These are phyloP conservation scores for Pteronura brasiliensis DNA, from an alignment of 2,113 vertebrate species.

Conservation along the genomic window DNA sequence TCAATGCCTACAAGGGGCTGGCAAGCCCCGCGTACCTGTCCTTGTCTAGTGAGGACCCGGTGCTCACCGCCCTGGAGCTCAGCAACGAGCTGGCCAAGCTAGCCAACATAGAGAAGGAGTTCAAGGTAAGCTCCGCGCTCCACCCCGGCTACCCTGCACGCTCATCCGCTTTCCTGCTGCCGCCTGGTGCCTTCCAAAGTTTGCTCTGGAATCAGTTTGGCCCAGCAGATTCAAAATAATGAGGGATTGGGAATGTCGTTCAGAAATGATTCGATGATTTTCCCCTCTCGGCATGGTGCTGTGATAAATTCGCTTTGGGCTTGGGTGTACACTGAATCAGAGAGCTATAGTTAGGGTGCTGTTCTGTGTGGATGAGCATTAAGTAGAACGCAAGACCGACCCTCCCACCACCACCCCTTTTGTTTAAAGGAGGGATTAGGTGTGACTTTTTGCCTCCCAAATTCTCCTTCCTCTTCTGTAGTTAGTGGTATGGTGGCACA, in stretches of 20 bases:
- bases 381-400: background rate
- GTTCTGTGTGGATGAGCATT: background rate
- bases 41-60: slow-evolving; percentile 91
- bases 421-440: background rate
- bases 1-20: slow-evolving; percentile 92
- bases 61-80: slow-evolving; percentile 91
- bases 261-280: background rate
- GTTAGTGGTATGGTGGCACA: background rate
- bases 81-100: slow-evolving; percentile 92
- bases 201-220: background rate
- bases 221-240: background rate
- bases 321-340: background rate
- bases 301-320: background rate
- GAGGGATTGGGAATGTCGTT: rapidly evolving
- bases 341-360: background rate
- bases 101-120: slow-evolving; percentile 94
- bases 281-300: background rate
- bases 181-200: too few species aligned
- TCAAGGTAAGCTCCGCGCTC: slow-evolving; percentile 84
- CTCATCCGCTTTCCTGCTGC: background rate
- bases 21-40: slow-evolving; percentile 92
- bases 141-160: rapidly evolving
- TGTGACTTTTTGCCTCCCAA: background rate
- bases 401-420: background rate
- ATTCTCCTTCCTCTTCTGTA: slow-evolving; percentile 4